Evolutionary conservation across 2,797 vertebrate species (phyloP).

Genomic region (Aldrovandia affinis): DNA sequence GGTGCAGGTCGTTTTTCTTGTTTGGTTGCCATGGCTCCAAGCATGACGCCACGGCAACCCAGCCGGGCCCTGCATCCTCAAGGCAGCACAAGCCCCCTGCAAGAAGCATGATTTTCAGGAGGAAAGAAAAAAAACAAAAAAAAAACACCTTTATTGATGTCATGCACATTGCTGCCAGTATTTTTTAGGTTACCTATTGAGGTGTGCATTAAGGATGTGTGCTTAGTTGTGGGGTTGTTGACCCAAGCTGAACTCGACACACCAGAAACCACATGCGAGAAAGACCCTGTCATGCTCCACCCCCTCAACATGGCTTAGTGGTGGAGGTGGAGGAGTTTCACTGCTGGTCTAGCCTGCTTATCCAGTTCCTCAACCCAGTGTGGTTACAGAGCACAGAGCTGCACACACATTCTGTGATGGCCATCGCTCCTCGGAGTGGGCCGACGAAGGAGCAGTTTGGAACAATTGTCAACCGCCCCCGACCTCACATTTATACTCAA

Average conservation of each 20-base stretch:
- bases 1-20: too few relatives aligned
- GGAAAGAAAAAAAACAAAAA: not conserved
- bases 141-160: not conserved
- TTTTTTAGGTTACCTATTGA: not conserved
- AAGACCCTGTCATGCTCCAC: constrained; percentile 15
- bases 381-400: not conserved
- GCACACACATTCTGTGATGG: not conserved
- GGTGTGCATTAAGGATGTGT: not conserved
- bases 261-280: constrained; percentile 42
- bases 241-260: constrained; percentile 46
- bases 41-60: not conserved
- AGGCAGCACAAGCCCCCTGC: not conserved
- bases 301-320: not conserved
- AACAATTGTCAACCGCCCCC: too few relatives aligned
- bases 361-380: not conserved
- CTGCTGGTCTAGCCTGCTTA: not conserved
- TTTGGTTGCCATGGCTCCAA: not conserved
- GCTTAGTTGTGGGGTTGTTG: not conserved
- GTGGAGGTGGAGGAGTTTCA: constrained; percentile 9
- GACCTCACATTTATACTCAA: not conserved
- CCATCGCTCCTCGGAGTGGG: too few relatives aligned
- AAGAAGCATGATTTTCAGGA: constrained; percentile 8
- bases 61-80: not conserved
- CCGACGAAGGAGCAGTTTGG: not conserved
- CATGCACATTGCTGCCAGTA: not conserved